phyloP scores from a whole-genome alignment of 2,888 invertebrate species.

The Dryocosmus kuriphilus region DNA sequence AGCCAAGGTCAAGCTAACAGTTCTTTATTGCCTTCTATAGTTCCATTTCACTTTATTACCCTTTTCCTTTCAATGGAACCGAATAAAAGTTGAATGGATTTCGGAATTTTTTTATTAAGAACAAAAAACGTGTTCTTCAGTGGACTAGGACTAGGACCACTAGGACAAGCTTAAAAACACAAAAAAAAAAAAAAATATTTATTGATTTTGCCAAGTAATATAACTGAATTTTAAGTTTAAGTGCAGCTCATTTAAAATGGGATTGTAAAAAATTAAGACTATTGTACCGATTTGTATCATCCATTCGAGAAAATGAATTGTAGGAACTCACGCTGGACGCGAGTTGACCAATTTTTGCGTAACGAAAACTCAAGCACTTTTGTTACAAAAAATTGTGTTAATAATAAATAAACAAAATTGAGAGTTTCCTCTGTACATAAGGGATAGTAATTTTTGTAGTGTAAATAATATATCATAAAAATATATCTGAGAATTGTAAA shows the following conservation, averaged over 20 bases:
- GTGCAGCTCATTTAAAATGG: background rate
- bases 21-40: conserved; percentile 31
- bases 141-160: background rate
- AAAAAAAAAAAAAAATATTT: conserved; percentile 10
- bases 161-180: background rate
- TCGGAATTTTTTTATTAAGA: background rate
- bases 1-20: too few relatives aligned
- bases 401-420: conserved; percentile 26
- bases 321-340: conserved; percentile 64
- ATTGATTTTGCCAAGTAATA: background rate
- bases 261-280: background rate
- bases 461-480: conserved; percentile 24
- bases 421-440: conserved; percentile 25
- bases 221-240: background rate
- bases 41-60: background rate
- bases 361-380: conserved; percentile 8
- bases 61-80: background rate
- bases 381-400: conserved; percentile 5
- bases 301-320: conserved; percentile 30
- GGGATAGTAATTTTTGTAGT: conserved; percentile 37
- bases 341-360: conserved; percentile 42
- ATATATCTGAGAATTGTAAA: conserved; percentile 33
- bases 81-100: background rate
- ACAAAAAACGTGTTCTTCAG: background rate
- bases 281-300: background rate